These are phyloP conservation scores for Gavia stellata DNA, from an alignment of 2,113 vertebrate genomes.

Conservation along the genomic window DNA sequence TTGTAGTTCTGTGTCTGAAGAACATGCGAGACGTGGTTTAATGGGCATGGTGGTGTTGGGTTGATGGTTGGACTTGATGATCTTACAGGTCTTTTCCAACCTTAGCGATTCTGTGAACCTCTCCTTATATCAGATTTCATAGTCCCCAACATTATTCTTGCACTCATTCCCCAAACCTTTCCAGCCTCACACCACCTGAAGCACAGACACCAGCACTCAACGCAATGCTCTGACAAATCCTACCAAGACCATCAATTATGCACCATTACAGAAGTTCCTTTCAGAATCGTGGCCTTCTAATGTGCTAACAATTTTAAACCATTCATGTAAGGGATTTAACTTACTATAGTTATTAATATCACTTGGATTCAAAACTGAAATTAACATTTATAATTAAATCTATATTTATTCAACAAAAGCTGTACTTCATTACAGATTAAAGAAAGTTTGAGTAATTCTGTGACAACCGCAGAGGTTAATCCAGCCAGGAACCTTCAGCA, in stretches of 20 bases:
- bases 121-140: not conserved
- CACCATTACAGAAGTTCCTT: not conserved
- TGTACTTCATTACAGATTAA: not conserved
- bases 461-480: not conserved
- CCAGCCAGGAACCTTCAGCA: not conserved
- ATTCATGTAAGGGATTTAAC: not conserved
- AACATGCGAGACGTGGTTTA: too few relatives aligned
- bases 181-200: not conserved
- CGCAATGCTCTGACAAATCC: not conserved
- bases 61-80: too few relatives aligned
- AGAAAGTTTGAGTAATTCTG: not conserved
- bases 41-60: too few relatives aligned
- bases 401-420: not conserved
- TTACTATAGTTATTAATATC: not conserved
- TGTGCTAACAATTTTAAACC: not conserved
- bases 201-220: not conserved
- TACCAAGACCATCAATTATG: fast-evolving
- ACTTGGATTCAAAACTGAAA: not conserved
- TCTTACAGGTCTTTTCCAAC: too few relatives aligned
- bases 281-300: not conserved
- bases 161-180: not conserved
- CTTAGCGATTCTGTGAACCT: too few relatives aligned
- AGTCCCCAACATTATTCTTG: not conserved
- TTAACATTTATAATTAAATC: not conserved
- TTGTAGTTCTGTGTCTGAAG: not conserved